Evolutionary conservation across 2,888 invertebrate genomes (phyloP).

Genomic region (Cosmorhoe ocellata): DNA sequence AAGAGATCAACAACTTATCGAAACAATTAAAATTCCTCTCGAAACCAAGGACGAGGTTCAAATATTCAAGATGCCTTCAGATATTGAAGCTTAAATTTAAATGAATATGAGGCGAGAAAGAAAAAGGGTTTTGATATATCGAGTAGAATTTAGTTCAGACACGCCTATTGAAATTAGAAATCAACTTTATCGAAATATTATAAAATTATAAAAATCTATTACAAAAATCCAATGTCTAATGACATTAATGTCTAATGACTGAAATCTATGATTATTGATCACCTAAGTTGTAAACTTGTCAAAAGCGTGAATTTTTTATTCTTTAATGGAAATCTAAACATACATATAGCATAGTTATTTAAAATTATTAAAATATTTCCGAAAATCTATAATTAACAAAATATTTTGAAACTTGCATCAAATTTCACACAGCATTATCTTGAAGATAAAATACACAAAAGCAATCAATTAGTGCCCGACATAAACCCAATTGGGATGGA

Average conservation of each 20-base stretch:
- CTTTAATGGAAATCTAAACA: too few relatives aligned
- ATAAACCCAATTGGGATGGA: constrained; percentile 62
- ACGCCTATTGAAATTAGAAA: constrained; percentile 25
- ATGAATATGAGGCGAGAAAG: constrained; percentile 17
- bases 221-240: background rate
- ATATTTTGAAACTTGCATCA: constrained; percentile 17
- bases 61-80: constrained; percentile 25
- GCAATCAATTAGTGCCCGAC: constrained; percentile 72
- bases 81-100: constrained; percentile 23
- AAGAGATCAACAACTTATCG: constrained; percentile 23
- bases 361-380: too few relatives aligned
- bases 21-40: constrained; percentile 31
- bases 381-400: background rate
- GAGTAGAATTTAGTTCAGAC: constrained; percentile 29
- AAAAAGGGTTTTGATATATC: constrained; percentile 37
- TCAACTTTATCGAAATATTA: background rate
- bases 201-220: background rate
- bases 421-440: constrained; percentile 21
- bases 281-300: too few relatives aligned
- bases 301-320: too few relatives aligned
- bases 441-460: constrained; percentile 52
- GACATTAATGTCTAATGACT: too few relatives aligned
- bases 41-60: constrained; percentile 20
- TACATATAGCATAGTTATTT: too few relatives aligned
- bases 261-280: too few relatives aligned